Evolutionary conservation across 1,140 invertebrate species (phyloP).

Genomic region (Achroia grisella): DNA sequence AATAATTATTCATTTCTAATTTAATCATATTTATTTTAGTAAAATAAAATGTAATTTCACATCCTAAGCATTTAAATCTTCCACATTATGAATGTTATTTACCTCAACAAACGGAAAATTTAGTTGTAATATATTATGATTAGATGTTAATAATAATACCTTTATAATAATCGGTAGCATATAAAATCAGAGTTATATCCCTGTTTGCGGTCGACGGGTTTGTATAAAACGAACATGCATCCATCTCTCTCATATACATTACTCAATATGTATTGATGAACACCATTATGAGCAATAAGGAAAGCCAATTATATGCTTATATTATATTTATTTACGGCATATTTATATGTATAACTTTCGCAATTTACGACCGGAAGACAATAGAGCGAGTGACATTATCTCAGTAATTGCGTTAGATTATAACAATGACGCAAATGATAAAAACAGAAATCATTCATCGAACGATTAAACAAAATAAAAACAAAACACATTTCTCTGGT

Average conservation of each 20-base stretch:
- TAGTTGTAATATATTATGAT: too few relatives aligned
- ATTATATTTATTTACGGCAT: not conserved
- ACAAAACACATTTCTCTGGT: conserved; percentile 3
- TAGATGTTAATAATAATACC: too few relatives aligned
- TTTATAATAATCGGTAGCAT: too few relatives aligned
- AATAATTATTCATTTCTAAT: too few relatives aligned
- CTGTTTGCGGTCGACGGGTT: conserved; percentile 54
- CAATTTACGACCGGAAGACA: not conserved
- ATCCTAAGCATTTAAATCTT: too few relatives aligned
- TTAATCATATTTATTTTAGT: too few relatives aligned
- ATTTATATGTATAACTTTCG: too few relatives aligned
- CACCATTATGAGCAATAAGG: conserved; percentile 61
- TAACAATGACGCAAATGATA: conserved; percentile 20
- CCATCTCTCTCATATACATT: conserved; percentile 43
- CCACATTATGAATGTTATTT: too few relatives aligned
- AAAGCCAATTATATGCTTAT: conserved; percentile 32
- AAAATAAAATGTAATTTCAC: too few relatives aligned
- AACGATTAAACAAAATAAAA: conserved; percentile 6
- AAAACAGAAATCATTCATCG: conserved; percentile 11
- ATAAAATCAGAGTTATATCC: too few relatives aligned
- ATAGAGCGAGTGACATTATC: not conserved
- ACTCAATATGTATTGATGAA: conserved; percentile 46
- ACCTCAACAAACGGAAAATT: too few relatives aligned
- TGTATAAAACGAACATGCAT: conserved; percentile 39
- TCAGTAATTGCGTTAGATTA: not conserved